Evolutionary conservation across 2,113 vertebrate species (phyloP).

Genomic region (Poeciliopsis prolifica): DNA sequence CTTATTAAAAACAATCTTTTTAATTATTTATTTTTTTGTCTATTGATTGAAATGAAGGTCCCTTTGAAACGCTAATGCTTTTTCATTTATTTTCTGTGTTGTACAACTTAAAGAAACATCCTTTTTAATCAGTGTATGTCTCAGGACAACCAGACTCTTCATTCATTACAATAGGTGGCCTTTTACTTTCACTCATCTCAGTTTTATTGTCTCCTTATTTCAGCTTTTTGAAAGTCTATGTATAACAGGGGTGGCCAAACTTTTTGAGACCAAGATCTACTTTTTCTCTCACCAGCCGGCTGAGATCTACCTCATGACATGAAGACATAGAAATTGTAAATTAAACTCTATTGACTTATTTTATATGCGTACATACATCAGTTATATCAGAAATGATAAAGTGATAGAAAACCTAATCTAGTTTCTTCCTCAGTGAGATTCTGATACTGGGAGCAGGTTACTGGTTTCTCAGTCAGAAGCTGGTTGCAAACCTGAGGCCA

Average conservation of each 20-base stretch:
- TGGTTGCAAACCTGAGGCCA: no score
- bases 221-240: conserved; percentile 37
- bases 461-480: no score
- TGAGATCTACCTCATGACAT: no score
- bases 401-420: no score
- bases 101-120: conserved; percentile 58
- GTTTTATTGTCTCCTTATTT: conserved; percentile 58
- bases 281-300: no score
- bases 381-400: no score
- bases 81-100: conserved; percentile 56
- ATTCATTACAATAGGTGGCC: conserved; percentile 62
- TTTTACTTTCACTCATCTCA: conserved; percentile 76
- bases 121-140: conserved; percentile 68
- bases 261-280: no score
- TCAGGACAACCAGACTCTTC: conserved; percentile 68
- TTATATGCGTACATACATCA: no score
- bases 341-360: no score
- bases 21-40: conserved; percentile 48
- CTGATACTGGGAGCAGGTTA: no score
- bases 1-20: not conserved
- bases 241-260: not conserved
- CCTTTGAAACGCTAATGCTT: conserved; percentile 67
- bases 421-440: no score
- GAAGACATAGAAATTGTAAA: no score
- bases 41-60: conserved; percentile 50